phyloP scores from a whole-genome alignment of 1,140 invertebrate genomes.

The Cyphomyrmex costatus region DNA sequence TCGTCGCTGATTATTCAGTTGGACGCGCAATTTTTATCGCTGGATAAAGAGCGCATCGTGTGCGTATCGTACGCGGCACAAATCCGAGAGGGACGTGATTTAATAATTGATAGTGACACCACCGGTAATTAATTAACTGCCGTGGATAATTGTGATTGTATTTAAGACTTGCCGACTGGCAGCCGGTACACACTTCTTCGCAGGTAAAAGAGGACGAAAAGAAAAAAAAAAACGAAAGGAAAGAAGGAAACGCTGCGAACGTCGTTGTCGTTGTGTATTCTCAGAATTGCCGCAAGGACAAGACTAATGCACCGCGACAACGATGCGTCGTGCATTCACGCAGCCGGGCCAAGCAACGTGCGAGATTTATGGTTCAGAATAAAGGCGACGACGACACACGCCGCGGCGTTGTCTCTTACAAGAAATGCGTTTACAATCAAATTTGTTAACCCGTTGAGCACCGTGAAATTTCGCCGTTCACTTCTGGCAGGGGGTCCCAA shows the following conservation, averaged over 20 bases:
- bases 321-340: constrained; percentile 37
- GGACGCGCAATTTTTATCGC: constrained; percentile 70
- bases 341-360: constrained; percentile 12
- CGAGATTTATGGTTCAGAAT: constrained; percentile 48
- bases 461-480: constrained; percentile 36
- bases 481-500: constrained; percentile 7
- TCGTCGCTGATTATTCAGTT: constrained; percentile 67
- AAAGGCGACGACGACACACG: constrained; percentile 40
- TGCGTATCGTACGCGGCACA: background rate
- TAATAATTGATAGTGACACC: constrained; percentile 85
- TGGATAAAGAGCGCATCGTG: constrained; percentile 9
- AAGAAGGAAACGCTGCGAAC: constrained; percentile 56
- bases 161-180: constrained; percentile 75
- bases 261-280: constrained; percentile 69
- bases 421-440: constrained; percentile 25
- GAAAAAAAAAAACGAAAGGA: constrained; percentile 36
- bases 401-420: constrained; percentile 14
- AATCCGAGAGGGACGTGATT: constrained; percentile 79
- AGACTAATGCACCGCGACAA: constrained; percentile 68
- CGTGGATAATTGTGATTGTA: constrained; percentile 83
- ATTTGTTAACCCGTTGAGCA: constrained; percentile 42
- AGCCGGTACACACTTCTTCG: constrained; percentile 33
- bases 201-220: constrained; percentile 58
- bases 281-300: constrained; percentile 79
- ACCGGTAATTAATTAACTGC: constrained; percentile 83